A percentile compares a stretch with the other conserved stretches of the same genome.
Evolutionary conservation across 2,113 vertebrate genomes (phyloP).

Genomic region (Oplegnathus fasciatus): DNA sequence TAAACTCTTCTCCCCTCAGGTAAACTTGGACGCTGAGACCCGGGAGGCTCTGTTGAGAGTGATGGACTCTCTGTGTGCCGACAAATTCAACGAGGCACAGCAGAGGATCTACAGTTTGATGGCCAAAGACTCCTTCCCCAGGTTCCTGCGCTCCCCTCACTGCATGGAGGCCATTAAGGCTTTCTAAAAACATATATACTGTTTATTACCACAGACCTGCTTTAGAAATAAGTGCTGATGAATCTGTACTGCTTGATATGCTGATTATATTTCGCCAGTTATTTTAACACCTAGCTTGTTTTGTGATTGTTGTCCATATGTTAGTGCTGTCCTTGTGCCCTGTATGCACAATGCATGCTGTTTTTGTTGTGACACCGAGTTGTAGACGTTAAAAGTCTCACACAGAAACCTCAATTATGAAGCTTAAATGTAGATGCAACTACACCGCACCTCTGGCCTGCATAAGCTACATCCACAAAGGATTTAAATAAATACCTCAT

Average conservation of each 20-base stretch:
- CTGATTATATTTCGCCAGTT: constrained; percentile 34
- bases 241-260: constrained; percentile 26
- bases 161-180: constrained; percentile 79
- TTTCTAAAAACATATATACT: constrained; percentile 35
- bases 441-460: not conserved
- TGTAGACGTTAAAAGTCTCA: not conserved
- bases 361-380: not conserved
- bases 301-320: not conserved
- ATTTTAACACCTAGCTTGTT: constrained; percentile 17
- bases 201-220: constrained; percentile 6
- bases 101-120: constrained; percentile 91
- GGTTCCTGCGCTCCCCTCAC: constrained; percentile 90
- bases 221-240: constrained; percentile 32
- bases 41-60: constrained; percentile 86
- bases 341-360: constrained; percentile 5
- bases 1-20: constrained; percentile 75
- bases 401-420: not conserved
- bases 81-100: constrained; percentile 88
- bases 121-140: constrained; percentile 94
- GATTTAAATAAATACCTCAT: constrained; percentile 51
- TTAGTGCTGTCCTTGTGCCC: constrained; percentile 11
- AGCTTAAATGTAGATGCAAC: constrained; percentile 6
- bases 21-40: constrained; percentile 94
- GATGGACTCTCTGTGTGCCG: constrained; percentile 82
- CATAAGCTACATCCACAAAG: not conserved